Evolutionary conservation across 2,888 invertebrate species (phyloP), one percentile per base, ranked within the genome.

Genomic region (Nebria salina): DNA sequence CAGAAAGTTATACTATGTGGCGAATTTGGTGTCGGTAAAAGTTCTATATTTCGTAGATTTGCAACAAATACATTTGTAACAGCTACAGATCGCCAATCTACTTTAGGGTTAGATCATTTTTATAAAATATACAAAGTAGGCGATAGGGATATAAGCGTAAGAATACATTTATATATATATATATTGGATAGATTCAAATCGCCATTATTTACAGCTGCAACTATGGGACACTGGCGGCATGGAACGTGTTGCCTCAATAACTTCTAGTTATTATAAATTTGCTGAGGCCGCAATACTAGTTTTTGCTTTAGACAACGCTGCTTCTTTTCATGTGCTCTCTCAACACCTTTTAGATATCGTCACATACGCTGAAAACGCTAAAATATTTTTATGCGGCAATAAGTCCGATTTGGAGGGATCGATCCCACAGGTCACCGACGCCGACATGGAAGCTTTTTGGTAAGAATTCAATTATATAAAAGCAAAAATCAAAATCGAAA

Each of bases 171-270:
- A 25, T 73, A 78, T 1, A 20, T 1, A 20, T 20, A 20, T 25
- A 65, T n/a, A 25, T 70, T 68, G 8, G 13, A 13, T 26, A 34
- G 26, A 34, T 2, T 15, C 9, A 20, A 34, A 25, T 72, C n/a
- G 9, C 5, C 4, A 34, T 34, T 34, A 34, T 65, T 65, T 75
- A 26, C 88, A 98, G 97, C 90, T 98, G 83, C 97, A 97, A 89
- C 89, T 98, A 84, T 98, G 98, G 97, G 98, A 98, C 87, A 98
- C 98, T 65, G 98, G 97, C 84, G 98, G 98, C 75, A 97, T 98
- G 96, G 98, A 98, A 89, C 91, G 98, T 85, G 97, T 98, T 83
- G 97, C 97, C 72, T 97, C 97, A 2, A 96, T 98, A 25, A 98
- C 98, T 11, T 96, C 97, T 42, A 97, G 96, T 87, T 98, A 98